These are phyloP conservation scores for Mesembrinibis cayennensis DNA, from an alignment of 2,113 vertebrate genomes.

Conservation along the genomic window DNA sequence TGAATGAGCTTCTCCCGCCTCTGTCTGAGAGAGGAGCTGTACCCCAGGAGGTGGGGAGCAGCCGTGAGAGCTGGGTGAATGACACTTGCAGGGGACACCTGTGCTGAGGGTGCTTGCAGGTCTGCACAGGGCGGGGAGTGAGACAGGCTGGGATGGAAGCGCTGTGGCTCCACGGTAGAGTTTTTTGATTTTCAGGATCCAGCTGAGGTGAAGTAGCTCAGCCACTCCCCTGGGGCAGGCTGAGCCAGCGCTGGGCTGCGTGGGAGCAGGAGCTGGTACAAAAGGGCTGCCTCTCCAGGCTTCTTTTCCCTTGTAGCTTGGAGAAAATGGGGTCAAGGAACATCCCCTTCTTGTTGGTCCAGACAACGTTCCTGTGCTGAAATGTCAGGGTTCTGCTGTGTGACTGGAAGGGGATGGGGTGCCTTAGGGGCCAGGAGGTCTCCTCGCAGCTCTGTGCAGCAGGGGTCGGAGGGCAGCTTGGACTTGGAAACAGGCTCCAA, in stretches of 20 bases:
- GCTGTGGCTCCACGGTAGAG: not conserved
- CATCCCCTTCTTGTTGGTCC: not conserved
- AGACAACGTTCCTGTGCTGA: not conserved
- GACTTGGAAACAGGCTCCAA: not conserved
- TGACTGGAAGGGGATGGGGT: not conserved
- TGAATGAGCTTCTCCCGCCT: not conserved
- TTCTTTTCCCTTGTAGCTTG: not conserved
- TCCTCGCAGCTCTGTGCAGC: not conserved
- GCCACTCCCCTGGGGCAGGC: not conserved
- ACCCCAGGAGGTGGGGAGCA: not conserved
- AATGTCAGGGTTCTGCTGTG: not conserved
- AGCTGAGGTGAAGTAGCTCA: not conserved
- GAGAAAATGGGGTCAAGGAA: not conserved
- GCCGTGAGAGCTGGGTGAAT: not conserved
- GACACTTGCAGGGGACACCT: not conserved
- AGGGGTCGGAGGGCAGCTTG: not conserved
- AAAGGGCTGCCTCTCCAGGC: not conserved
- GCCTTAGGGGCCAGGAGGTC: not conserved
- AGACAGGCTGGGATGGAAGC: not conserved
- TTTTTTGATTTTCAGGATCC: not conserved
- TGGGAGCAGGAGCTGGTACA: not conserved
- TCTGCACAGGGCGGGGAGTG: rapidly evolving
- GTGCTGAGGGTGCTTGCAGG: not conserved
- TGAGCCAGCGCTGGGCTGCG: not conserved
- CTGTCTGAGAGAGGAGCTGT: not conserved